Evolutionary conservation across 2,113 vertebrate species (phyloP).

Genomic region (Clarias gariepinus): DNA sequence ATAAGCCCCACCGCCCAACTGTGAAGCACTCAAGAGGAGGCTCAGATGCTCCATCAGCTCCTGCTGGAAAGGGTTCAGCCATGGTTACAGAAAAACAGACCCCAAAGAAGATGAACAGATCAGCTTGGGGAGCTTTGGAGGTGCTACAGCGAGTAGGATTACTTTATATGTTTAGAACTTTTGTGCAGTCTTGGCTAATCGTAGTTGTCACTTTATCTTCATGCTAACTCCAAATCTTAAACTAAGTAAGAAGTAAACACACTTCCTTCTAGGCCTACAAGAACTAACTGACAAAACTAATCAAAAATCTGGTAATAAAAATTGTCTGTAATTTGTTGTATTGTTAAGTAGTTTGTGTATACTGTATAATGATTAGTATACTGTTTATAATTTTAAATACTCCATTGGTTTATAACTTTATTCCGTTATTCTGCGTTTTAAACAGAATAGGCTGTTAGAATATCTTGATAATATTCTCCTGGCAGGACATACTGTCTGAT

Average conservation of each 20-base stretch:
- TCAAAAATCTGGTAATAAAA: neutral
- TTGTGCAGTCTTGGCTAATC: conserved; percentile 3
- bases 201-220: conserved; percentile 41
- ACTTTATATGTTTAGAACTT: neutral
- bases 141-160: neutral
- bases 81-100: neutral
- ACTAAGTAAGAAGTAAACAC: conserved; percentile 53
- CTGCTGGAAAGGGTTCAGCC: conserved; percentile 1
- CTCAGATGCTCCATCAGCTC: conserved; percentile 11
- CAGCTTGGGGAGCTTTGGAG: neutral
- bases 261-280: conserved; percentile 39
- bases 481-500: neutral
- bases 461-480: neutral
- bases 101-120: neutral
- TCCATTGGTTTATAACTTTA: neutral
- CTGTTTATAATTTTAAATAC: neutral
- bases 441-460: neutral
- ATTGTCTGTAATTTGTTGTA: no score
- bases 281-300: neutral
- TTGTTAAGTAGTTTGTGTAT: neutral
- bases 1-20: conserved; percentile 9
- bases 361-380: neutral
- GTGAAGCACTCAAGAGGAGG: neutral
- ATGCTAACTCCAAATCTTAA: conserved; percentile 2
- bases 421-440: neutral